Evolutionary conservation across 2,888 invertebrate genomes (phyloP).

Genomic region (Cheilosia vulpina): DNA sequence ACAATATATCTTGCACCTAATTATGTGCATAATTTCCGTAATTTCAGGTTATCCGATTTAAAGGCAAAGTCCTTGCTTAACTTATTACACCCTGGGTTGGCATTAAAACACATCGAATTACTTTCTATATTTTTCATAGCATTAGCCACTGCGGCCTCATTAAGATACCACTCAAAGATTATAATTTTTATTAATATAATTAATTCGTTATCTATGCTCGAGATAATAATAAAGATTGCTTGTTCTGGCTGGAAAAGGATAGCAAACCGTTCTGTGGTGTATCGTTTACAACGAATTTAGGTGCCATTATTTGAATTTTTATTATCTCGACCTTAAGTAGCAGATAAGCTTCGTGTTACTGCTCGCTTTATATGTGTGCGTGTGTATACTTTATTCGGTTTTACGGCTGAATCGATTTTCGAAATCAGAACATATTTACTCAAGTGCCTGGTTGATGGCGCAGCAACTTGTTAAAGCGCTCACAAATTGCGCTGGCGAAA

Average conservation of each 20-base stretch:
- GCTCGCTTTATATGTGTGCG: constrained; percentile 23
- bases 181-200: constrained; percentile 62
- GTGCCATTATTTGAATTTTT: constrained; percentile 25
- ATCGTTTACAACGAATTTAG: constrained; percentile 15
- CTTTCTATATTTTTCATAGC: background rate
- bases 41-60: constrained; percentile 40
- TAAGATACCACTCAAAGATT: constrained; percentile 59
- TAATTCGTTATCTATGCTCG: constrained; percentile 53
- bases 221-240: constrained; percentile 45
- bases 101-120: constrained; percentile 10
- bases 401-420: constrained; percentile 10
- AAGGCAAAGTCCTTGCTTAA: constrained; percentile 19
- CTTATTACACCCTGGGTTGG: constrained; percentile 28
- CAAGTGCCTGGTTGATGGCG: background rate
- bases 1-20: background rate
- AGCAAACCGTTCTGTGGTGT: background rate
- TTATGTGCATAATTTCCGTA: constrained; percentile 39
- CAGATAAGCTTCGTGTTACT: constrained; percentile 37
- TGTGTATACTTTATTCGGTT: constrained; percentile 3
- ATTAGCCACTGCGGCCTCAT: background rate
- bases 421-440: constrained; percentile 10
- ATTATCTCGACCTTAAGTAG: constrained; percentile 48
- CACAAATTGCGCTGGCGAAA: background rate
- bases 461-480: background rate
- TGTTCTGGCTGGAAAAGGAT: constrained; percentile 14